Evolutionary conservation across 1,140 invertebrate genomes (phyloP), one percentile per base, ranked within the genome.

Genomic region (Drosophila paulistorum): DNA sequence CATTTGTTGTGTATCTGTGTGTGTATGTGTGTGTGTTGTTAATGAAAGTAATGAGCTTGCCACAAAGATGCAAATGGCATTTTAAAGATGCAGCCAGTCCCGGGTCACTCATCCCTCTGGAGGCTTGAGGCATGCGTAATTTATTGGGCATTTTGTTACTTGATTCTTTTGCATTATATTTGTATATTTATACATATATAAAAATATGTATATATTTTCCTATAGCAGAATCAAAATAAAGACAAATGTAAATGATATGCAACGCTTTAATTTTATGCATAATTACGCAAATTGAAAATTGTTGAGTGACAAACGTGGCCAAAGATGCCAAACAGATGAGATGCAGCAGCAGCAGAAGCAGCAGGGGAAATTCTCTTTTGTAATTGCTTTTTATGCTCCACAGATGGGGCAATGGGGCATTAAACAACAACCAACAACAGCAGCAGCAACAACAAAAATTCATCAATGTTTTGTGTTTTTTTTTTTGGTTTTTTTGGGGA

Each of bases 221-320:
- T 39, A 14, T 17, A 9, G 14, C 9, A 20, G 71, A 58, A 73
- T 77, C 65, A 75, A 82, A 82, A 81, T 79, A 72, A 81, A 86
- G 76, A 64, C 58, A 62, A 71, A 68, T 70, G 71, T 71, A 89
- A 89, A 89, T 90, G 81, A 90, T 76, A 89, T 90, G 85, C 80
- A 90, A 61, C 85, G 85, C 82, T 90, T 90, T 90, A 90, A 90
- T 90, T 90, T 90, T 90, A 90, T 70, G 86, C 86, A 90, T 81
- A 90, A 90, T 90, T 90, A 85, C 79, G 71, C 83, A 82, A 90
- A 86, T 90, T 86, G 82, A 90, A 90, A 51, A 90, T 90, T 83
- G 82, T 71, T 73, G 84, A 81, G 84, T 89, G 84, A 87, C 84
- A 87, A 87, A 83, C 71, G 67, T 74, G 60, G 69, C 77, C 51